phyloP scores from a whole-genome alignment of 2,797 vertebrate genomes.

The Enteromius viviparus region DNA sequence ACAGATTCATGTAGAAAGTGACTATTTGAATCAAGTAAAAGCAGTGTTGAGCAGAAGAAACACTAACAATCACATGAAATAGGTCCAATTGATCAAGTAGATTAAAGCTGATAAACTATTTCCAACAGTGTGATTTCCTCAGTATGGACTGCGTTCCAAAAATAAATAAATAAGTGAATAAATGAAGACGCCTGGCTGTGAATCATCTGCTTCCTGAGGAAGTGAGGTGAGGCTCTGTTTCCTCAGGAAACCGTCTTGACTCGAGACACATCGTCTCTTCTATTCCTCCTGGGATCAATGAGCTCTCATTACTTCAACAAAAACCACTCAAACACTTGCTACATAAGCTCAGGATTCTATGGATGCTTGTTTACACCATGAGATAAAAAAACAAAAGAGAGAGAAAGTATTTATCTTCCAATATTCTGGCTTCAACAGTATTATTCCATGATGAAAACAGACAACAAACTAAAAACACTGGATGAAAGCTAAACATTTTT shows the following conservation, averaged over 20 bases:
- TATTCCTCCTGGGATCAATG: slow-evolving; percentile 16
- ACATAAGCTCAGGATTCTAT: neutral
- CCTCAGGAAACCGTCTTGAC: slow-evolving; percentile 65
- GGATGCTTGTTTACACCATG: no score
- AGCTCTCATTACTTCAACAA: neutral
- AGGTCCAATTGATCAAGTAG: neutral
- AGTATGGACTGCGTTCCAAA: neutral
- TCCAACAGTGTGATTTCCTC: no score
- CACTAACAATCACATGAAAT: neutral
- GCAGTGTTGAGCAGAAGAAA: neutral
- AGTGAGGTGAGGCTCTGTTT: slow-evolving; percentile 61
- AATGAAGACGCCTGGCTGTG: slow-evolving; percentile 32
- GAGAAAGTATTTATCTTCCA: no score
- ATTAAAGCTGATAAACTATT: neutral
- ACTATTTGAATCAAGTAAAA: neutral
- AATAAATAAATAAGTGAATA: neutral
- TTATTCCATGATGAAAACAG: no score
- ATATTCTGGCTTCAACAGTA: no score
- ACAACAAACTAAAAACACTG: no score
- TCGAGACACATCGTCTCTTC: slow-evolving; percentile 47
- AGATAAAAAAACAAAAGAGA: no score
- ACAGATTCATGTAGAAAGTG: neutral
- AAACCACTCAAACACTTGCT: neutral
- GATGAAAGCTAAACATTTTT: no score
- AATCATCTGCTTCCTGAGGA: slow-evolving; percentile 62